Conservation (phyloP, 2,888 invertebrate genomes). For the Hipparchia semele region DNA sequence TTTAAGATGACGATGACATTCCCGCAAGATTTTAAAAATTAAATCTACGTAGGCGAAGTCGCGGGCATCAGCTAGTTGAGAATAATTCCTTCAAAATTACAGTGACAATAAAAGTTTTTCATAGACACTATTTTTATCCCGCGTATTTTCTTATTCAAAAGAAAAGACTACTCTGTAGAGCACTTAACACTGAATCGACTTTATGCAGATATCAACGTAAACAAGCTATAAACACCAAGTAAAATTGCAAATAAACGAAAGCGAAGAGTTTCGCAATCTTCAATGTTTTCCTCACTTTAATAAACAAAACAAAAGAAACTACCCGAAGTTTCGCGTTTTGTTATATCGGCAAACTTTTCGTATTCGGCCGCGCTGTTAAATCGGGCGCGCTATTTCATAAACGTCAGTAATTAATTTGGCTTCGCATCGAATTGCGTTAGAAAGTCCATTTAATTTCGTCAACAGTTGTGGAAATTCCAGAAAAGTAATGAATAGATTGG, state of each 20-base stretch:
- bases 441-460: slow-evolving; percentile 32
- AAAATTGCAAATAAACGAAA: slow-evolving; percentile 71
- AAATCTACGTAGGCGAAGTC: no score
- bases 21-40: no score
- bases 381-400: slow-evolving; percentile 35
- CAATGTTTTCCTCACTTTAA: slow-evolving; percentile 64
- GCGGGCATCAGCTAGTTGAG: background rate
- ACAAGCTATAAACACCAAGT: slow-evolving; percentile 65
- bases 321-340: slow-evolving; percentile 64
- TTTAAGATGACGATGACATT: no score
- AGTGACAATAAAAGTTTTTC: no score
- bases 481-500: slow-evolving; percentile 39
- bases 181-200: slow-evolving; percentile 40
- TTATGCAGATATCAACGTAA: slow-evolving; percentile 49
- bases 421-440: slow-evolving; percentile 27
- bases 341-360: slow-evolving; percentile 55
- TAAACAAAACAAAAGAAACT: slow-evolving; percentile 67
- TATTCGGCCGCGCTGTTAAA: slow-evolving; percentile 43
- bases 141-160: background rate
- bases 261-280: slow-evolving; percentile 63
- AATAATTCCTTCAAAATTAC: background rate
- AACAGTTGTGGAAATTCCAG: slow-evolving; percentile 31
- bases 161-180: slow-evolving; percentile 2
- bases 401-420: slow-evolving; percentile 31
- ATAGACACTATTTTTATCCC: background rate